Conservation (phyloP, 2,797 vertebrate genomes). For the Mycteria americana region DNA sequence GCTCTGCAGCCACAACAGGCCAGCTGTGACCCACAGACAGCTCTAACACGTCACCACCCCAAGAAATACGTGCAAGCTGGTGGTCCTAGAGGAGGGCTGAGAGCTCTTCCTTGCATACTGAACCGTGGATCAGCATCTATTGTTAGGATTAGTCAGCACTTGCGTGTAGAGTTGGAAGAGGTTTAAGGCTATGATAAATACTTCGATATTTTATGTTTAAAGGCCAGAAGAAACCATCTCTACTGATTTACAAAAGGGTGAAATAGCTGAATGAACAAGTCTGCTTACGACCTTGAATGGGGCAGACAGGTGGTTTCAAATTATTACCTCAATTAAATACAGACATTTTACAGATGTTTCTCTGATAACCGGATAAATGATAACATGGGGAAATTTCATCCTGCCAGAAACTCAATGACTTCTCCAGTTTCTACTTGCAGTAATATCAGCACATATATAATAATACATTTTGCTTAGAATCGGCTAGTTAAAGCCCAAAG, state of each 20-base stretch:
- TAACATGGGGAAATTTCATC: neutral
- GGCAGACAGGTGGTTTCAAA: neutral
- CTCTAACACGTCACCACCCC: rapidly evolving
- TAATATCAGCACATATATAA: neutral
- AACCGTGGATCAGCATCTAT: neutral
- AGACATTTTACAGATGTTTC: neutral
- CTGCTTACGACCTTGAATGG: neutral
- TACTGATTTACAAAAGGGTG: neutral
- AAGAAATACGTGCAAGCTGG: neutral
- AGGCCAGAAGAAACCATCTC: neutral
- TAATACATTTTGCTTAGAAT: neutral
- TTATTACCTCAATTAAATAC: neutral
- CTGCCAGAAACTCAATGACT: neutral
- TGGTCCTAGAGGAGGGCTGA: neutral
- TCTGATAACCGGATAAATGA: neutral
- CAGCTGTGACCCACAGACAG: neutral
- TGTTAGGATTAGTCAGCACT: neutral
- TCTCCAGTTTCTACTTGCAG: neutral
- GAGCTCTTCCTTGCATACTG: neutral
- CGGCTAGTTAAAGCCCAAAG: neutral
- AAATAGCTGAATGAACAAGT: neutral
- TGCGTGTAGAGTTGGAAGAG: neutral
- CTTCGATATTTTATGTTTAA: neutral
- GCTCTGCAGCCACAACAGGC: neutral
- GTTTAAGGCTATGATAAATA: neutral